These are phyloP conservation scores for Bufo bufo DNA, from an alignment of 2,113 vertebrate genomes.

Conservation along the genomic window DNA sequence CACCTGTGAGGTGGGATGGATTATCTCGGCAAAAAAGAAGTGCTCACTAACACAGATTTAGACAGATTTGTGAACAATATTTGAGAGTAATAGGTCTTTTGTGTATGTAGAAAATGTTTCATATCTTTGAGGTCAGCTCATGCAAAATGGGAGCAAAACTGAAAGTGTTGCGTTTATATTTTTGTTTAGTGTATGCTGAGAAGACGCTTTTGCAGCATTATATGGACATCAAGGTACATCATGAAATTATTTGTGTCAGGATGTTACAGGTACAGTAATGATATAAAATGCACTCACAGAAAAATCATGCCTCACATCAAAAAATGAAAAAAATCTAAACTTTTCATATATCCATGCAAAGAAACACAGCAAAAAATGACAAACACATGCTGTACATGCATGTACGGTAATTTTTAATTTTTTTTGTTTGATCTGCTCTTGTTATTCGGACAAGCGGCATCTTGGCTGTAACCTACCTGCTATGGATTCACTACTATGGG, in stretches of 20 bases:
- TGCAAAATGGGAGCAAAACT: too few species aligned
- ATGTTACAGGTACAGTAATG: not conserved
- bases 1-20: too few species aligned
- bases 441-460: not conserved
- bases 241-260: not conserved
- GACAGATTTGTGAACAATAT: too few species aligned
- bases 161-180: too few species aligned
- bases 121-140: too few species aligned
- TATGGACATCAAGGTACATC: too few species aligned
- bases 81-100: too few species aligned
- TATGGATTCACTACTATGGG: not conserved
- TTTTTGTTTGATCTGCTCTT: not conserved
- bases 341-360: not conserved
- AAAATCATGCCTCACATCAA: not conserved
- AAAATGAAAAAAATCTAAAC: not conserved
- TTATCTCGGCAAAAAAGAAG: too few species aligned
- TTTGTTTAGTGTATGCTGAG: too few species aligned
- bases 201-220: too few species aligned
- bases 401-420: not conserved
- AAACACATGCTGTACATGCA: conserved; percentile 19
- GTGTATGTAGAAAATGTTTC: too few species aligned
- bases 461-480: conserved; percentile 35
- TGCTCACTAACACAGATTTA: too few species aligned
- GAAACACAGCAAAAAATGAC: not conserved
- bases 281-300: not conserved